Conservation (phyloP, 2,113 vertebrate species). For the Aspidoscelis tigris region DNA sequence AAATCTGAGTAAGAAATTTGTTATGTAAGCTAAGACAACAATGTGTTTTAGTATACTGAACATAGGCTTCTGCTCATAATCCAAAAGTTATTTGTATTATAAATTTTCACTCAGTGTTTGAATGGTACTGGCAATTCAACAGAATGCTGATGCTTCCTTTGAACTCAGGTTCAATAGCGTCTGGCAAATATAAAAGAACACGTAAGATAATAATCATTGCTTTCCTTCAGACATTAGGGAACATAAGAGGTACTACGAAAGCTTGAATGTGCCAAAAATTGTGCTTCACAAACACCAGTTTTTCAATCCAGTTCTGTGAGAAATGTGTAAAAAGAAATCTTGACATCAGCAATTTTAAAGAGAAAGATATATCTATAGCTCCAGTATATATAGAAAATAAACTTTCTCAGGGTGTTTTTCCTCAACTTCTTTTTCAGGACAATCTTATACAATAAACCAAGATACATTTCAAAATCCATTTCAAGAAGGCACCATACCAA, state of each 20-base stretch:
- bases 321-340: not conserved
- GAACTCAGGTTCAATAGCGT: not conserved
- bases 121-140: not conserved
- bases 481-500: slow-evolving; percentile 30
- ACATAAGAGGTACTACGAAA: not conserved
- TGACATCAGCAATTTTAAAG: not conserved
- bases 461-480: slow-evolving; percentile 25
- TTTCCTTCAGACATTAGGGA: not conserved
- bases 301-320: not conserved
- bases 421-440: slow-evolving; percentile 23
- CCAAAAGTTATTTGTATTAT: not conserved
- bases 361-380: not conserved
- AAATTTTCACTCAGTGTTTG: not conserved
- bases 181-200: not conserved
- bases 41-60: not conserved
- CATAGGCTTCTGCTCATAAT: not conserved
- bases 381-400: slow-evolving; percentile 8
- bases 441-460: slow-evolving; percentile 23
- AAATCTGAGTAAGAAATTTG: not conserved
- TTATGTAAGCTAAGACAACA: not conserved
- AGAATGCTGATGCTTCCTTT: not conserved
- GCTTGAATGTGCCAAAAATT: not conserved
- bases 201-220: slow-evolving; percentile 3
- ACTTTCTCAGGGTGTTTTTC: not conserved
- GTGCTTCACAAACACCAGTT: not conserved